These are phyloP conservation scores for Gallinago undulata DNA, from an alignment of 2,113 vertebrate genomes.

Conservation along the genomic window DNA sequence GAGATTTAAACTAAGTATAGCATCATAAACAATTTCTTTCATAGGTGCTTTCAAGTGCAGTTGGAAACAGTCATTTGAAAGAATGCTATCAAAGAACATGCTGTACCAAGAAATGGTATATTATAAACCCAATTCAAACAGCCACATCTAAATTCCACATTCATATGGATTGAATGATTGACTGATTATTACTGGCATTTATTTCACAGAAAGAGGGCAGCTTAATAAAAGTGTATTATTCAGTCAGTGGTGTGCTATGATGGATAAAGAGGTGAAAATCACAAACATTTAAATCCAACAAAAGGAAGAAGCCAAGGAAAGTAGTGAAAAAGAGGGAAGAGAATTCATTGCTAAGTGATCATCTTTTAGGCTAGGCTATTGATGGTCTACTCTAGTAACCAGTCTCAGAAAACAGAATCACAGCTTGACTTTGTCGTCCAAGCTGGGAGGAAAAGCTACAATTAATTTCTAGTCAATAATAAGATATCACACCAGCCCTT, in stretches of 20 bases:
- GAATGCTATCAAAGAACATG: constrained; percentile 54
- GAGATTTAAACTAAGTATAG: constrained; percentile 53
- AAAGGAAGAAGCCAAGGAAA: constrained; percentile 52
- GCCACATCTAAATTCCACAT: constrained; percentile 64
- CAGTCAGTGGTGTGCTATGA: constrained; percentile 42
- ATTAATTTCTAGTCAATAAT: not conserved
- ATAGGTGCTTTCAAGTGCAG: constrained; percentile 63
- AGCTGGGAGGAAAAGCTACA: not conserved
- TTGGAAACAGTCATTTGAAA: constrained; percentile 66
- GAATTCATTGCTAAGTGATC: not conserved
- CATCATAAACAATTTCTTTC: constrained; percentile 60
- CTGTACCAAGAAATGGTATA: constrained; percentile 54
- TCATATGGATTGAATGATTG: constrained; percentile 67
- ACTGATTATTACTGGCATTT: constrained; percentile 69
- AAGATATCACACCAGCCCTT: not conserved
- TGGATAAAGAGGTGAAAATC: constrained; percentile 66
- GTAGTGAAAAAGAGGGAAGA: not conserved
- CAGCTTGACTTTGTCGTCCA: not conserved
- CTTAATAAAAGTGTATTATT: constrained; percentile 64
- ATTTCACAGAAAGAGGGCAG: constrained; percentile 58
- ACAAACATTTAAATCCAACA: constrained; percentile 60
- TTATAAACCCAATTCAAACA: constrained; percentile 55
- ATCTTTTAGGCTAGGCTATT: not conserved
- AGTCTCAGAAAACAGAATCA: not conserved
- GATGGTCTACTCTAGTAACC: not conserved